phyloP scores from a whole-genome alignment of 2,113 vertebrate genomes.

The Phrynosoma blainvillii region DNA sequence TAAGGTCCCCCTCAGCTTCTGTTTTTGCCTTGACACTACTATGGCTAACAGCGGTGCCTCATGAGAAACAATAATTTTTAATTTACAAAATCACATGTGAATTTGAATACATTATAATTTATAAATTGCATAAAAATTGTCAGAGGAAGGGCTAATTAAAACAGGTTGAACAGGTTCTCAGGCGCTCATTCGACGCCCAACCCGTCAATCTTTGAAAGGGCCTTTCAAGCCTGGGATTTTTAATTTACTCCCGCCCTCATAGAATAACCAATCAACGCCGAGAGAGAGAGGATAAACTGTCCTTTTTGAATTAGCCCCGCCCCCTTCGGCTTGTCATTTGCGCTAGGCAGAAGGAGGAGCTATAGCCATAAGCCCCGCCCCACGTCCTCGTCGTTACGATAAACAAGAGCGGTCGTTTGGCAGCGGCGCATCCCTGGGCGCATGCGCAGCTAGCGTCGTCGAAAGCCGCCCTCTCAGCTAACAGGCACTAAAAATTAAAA shows the following conservation, averaged over 20 bases:
- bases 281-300: background rate
- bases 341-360: background rate
- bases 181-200: background rate
- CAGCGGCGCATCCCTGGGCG: background rate
- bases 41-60: too few species aligned
- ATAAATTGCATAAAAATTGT: too few species aligned
- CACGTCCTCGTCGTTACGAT: background rate
- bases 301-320: background rate
- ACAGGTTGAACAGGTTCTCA: background rate
- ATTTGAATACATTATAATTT: too few species aligned
- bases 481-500: too few species aligned
- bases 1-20: too few species aligned
- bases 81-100: too few species aligned
- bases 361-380: background rate
- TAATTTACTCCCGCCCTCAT: background rate
- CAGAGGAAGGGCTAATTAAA: too few species aligned
- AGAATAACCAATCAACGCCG: background rate
- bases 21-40: too few species aligned
- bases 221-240: background rate
- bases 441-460: background rate
- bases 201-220: background rate
- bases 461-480: too few species aligned
- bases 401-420: background rate
- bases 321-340: background rate
- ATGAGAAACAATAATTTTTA: too few species aligned